Conservation (phyloP, 1,140 invertebrate species). For the Drosophila tristis region DNA sequence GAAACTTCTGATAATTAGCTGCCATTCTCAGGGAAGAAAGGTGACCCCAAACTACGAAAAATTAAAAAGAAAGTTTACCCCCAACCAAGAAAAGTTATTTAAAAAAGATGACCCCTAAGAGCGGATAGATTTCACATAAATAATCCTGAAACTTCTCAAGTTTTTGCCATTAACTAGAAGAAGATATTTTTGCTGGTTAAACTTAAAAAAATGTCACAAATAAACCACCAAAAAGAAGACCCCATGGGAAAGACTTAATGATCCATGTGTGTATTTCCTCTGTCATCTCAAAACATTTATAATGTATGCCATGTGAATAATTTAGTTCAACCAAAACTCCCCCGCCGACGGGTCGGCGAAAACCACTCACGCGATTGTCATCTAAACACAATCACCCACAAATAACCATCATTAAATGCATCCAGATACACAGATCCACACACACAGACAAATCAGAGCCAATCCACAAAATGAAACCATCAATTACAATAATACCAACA, state of each 20-base stretch:
- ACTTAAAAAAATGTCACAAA: too few relatives aligned
- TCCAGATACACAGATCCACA: constrained; percentile 34
- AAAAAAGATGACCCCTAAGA: too few relatives aligned
- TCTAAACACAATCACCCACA: constrained; percentile 56
- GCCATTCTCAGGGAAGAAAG: too few relatives aligned
- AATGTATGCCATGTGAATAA: constrained; percentile 40
- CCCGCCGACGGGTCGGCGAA: neutral
- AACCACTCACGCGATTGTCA: constrained; percentile 50
- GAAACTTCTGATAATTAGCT: too few relatives aligned
- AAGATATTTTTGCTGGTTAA: too few relatives aligned
- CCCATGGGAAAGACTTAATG: neutral
- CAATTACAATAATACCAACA: constrained; percentile 67
- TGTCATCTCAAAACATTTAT: constrained; percentile 15
- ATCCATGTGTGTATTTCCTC: neutral
- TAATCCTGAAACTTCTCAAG: too few relatives aligned
- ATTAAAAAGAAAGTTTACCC: too few relatives aligned
- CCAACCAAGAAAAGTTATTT: too few relatives aligned
- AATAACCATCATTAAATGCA: constrained; percentile 76
- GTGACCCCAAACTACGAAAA: too few relatives aligned
- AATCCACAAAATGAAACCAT: constrained; percentile 66
- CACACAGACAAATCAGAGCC: constrained; percentile 39
- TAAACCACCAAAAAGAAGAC: too few relatives aligned
- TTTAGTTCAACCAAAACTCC: constrained; percentile 35
- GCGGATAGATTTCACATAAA: too few relatives aligned
- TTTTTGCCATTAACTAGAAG: too few relatives aligned